Percentiles rank a stretch among this genome's conserved stretches.
phyloP scores from a whole-genome alignment of 2,888 invertebrate species.

The Oligia fasciuncula region DNA sequence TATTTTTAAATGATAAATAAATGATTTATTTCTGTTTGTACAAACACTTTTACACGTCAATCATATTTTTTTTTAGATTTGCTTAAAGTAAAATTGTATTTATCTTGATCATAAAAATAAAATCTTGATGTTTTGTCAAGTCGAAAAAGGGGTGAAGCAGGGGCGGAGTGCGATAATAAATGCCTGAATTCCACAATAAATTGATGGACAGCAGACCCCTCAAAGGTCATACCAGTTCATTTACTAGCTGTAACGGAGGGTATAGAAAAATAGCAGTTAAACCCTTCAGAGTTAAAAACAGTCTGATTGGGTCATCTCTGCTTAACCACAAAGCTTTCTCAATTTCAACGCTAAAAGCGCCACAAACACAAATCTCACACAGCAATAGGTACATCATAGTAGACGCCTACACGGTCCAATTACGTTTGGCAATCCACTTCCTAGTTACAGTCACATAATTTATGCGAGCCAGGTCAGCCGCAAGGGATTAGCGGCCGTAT shows the following conservation, averaged over 20 bases:
- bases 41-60: too few species aligned
- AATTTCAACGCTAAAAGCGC: not conserved
- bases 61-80: too few species aligned
- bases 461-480: slow-evolving; percentile 28
- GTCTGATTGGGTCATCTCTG: not conserved
- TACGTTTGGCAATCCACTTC: slow-evolving; percentile 24
- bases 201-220: not conserved
- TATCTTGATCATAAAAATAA: too few species aligned
- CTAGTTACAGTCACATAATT: slow-evolving; percentile 23
- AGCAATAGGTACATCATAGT: slow-evolving; percentile 10
- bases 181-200: not conserved
- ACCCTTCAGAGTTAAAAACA: not conserved
- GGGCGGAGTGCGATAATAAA: not conserved
- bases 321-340: not conserved
- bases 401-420: slow-evolving; percentile 14
- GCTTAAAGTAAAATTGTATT: too few species aligned
- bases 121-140: not conserved
- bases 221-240: not conserved
- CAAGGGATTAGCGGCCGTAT: slow-evolving; percentile 52
- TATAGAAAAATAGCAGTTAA: not conserved
- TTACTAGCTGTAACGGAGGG: not conserved
- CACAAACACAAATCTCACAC: slow-evolving; percentile 22
- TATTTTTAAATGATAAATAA: too few species aligned
- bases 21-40: too few species aligned
- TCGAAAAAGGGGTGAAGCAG: not conserved